Conservation (phyloP, 2,888 invertebrate genomes). For the Polietes domitor region DNA sequence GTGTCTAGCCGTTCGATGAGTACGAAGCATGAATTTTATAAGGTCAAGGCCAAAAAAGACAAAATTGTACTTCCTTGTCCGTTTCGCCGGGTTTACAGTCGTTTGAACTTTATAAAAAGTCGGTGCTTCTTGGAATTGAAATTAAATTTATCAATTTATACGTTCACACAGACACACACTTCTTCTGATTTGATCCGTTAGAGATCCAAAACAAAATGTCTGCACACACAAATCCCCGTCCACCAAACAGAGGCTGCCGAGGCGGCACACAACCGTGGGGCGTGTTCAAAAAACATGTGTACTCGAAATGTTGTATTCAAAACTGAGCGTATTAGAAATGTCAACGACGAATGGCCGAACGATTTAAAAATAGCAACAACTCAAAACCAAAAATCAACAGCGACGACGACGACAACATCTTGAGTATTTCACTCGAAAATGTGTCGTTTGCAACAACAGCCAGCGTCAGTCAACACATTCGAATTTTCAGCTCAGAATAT, state of each 20-base stretch:
- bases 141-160: too few relatives aligned
- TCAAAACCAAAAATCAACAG: conserved; percentile 63
- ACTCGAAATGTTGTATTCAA: conserved; percentile 41
- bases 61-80: too few relatives aligned
- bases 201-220: conserved; percentile 62
- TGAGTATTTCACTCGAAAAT: conserved; percentile 73
- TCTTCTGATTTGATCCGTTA: too few relatives aligned
- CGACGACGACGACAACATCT: conserved; percentile 59
- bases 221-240: not conserved
- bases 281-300: conserved; percentile 36
- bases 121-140: too few relatives aligned
- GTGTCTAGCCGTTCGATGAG: too few relatives aligned
- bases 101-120: too few relatives aligned
- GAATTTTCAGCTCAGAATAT: conserved; percentile 64
- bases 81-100: too few relatives aligned
- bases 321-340: conserved; percentile 60
- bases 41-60: too few relatives aligned
- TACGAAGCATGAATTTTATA: too few relatives aligned
- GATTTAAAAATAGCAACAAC: conserved; percentile 77
- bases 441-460: conserved; percentile 68
- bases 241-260: not conserved
- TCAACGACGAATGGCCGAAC: conserved; percentile 63
- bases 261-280: conserved; percentile 30
- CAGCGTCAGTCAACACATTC: conserved; percentile 66
- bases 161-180: too few relatives aligned